Percentiles rank a stretch among this genome's conserved stretches.
Evolutionary conservation across 2,113 vertebrate species (phyloP).

Genomic region (Copsychus sechellarum): DNA sequence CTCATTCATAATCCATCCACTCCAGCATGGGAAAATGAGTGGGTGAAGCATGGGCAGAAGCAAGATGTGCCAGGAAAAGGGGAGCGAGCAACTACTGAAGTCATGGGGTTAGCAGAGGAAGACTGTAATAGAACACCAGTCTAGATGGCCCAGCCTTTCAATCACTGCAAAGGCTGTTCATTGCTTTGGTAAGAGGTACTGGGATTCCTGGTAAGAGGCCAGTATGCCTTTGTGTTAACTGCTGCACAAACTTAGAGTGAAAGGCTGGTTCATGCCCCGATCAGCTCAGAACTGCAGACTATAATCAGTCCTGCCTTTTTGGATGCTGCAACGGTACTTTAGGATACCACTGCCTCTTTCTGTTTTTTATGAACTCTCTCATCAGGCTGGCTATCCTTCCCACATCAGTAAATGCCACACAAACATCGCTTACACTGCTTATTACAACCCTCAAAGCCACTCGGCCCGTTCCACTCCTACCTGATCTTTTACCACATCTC

Average conservation of each 20-base stretch:
- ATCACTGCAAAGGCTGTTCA: neutral
- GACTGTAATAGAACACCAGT: neutral
- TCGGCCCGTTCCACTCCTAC: neutral
- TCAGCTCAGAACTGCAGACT: neutral
- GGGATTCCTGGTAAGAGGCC: neutral
- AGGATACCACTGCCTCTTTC: neutral
- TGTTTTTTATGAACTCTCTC: conserved; percentile 4
- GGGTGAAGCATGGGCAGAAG: neutral
- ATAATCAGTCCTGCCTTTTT: conserved; percentile 45
- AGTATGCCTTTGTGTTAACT: neutral
- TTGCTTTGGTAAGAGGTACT: neutral
- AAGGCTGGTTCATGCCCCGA: neutral
- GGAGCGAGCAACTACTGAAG: neutral
- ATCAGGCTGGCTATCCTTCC: conserved; percentile 29
- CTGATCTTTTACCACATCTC: neutral
- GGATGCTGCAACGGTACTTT: neutral
- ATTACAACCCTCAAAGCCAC: conserved; percentile 10
- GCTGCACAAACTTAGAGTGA: neutral
- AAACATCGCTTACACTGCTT: neutral
- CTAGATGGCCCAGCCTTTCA: neutral
- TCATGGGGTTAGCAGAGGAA: neutral
- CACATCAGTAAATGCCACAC: conserved; percentile 56
- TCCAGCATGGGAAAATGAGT: neutral
- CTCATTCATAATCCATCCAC: neutral
- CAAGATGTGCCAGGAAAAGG: neutral